Evolutionary conservation across 2,888 invertebrate genomes (phyloP), one percentile per base, ranked within the genome.

Genomic region (Magallana nippona): DNA sequence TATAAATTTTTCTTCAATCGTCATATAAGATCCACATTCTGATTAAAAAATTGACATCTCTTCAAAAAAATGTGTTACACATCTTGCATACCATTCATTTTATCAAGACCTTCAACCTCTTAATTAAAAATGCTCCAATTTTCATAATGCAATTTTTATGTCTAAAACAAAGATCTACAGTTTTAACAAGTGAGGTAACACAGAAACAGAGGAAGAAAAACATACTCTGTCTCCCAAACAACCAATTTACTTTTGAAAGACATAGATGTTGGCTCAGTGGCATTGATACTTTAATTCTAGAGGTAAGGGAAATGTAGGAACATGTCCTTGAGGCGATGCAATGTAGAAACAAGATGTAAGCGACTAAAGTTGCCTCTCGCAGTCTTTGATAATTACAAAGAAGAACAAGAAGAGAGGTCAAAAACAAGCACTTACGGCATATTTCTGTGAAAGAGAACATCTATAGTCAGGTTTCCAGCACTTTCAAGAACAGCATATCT

Each of bases 401-500:
- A 60, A 1, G 10, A 60, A 10, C 22, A 71, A 71, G 71, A 71
- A 27, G 2, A 71, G 32, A 44, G 71, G 71, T 58, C 27, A 71
- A 71, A 15, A 15, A 71, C 11, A 22, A 17, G 13, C 60, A 91
- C 92, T 88, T 88, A 92, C 90, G 89, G 90, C 22, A 91, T 85
- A 81, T 89, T 90, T 83, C 93, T 87, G 87, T 93, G 92, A 83
- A 93, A 93, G 44, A 93, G 87, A 10, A 93, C 87, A 83, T 93
- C 93, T 10, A 93, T 87, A 58, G 91, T 90, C n/a, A 93, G 82
- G 27, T 88, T 87, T 1, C 93, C 93, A 15, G 91, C 91, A 89
- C 93, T 93, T 85, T 93, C 93, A 86, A 93, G 87, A 17, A 93
- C 93, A 22, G 92, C 92, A 86, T 93, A 93, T 82, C 91, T 91